Evolutionary conservation across 2,888 invertebrate species (phyloP), one percentile per base, ranked within the genome.

Genomic region (Dione vanillae): DNA sequence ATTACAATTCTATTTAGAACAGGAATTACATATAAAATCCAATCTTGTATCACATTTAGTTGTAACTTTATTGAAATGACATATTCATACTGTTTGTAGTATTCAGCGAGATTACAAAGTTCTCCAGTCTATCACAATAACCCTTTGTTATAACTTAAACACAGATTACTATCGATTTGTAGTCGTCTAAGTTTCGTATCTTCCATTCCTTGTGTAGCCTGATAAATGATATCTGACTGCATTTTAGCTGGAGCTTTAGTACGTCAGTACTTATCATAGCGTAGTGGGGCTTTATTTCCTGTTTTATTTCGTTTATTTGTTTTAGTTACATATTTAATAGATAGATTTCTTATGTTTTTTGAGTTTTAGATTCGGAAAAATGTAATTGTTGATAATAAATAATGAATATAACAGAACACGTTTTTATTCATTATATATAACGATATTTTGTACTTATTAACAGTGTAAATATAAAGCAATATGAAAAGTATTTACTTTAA

Each of bases 91-190:
- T 45, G 43, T 45, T 61, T 45, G 43, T 35, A 45, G 2, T 61
- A 45, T 45, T 59, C 14, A 10, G n/a, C 43, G 43, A 59, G 43
- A 59, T 43, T 59, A 43, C 27, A 20, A 43, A 59, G 43, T 59
- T 43, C 43, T 14, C 41, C 43, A 59, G 59, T 59, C 59, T 59
- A 27, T 59, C 27, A 59, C 61, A 61, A 61, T 61, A 61, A 61
- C 61, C 61, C 61, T 61, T 61, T 61, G 61, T 61, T 61, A 43
- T 41, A 45, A 61, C 61, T 61, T 45, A 61, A 61, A 45, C 61
- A 20, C 35, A 61, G 61, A 61, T 61, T 61, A 61, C 43, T 61
- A 61, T 61, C 45, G 61, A 61, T 45, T 45, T 61, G 43, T 11
- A 61, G 45, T 56, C 37, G 37, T 61, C 27, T 35, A 45, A 45